Evolutionary conservation across 2,888 invertebrate species (phyloP), one percentile per base, ranked within the genome.

Genomic region (Acrocera orbiculus): DNA sequence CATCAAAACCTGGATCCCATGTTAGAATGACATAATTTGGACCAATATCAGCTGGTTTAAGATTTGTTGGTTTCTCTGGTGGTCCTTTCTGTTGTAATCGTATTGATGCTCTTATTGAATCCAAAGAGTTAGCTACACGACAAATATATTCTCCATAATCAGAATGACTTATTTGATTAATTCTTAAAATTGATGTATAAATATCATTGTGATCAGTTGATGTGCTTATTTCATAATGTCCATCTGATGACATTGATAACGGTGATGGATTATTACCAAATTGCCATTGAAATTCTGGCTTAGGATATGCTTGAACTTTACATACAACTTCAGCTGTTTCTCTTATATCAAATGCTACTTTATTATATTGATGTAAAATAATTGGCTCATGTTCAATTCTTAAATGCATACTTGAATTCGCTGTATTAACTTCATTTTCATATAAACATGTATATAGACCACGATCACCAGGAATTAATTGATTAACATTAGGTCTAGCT

Each of bases 81-180:
- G 82, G 71, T 4, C 89, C 86, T 60, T 87, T 87, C 1, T 81
- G 76, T 51, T 89, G 87, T 26, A 90, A 56, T 7, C 72, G 67
- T 31, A 90, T 86, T 39, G 71, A 73, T 0, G 80, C 76, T 8
- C 72, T 70, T 25, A 76, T 75, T 32, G 65, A 76, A 11, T 90
- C 90, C 37, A 87, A 63, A 3, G 73, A 70, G 53, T 93, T 93
- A 13, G 76, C 74, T 5, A 86, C 85, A 43, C 80, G 73, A 51
- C 93, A 93, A 35, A 76, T 80, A 58, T 90, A 93, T 37, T 87
- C 86, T 1, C 92, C 92, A 49, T 89, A 90, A 52, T 90, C 87
- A 33, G 76, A 69, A n/a, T 76, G 70, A 28, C 76, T 73, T 11
- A 89, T 69, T 38, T 76, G 73, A 33, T 75, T 73, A 43, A 90